Conservation (phyloP, 2,888 invertebrate genomes). For the Rotaria magnacalcarata region DNA sequence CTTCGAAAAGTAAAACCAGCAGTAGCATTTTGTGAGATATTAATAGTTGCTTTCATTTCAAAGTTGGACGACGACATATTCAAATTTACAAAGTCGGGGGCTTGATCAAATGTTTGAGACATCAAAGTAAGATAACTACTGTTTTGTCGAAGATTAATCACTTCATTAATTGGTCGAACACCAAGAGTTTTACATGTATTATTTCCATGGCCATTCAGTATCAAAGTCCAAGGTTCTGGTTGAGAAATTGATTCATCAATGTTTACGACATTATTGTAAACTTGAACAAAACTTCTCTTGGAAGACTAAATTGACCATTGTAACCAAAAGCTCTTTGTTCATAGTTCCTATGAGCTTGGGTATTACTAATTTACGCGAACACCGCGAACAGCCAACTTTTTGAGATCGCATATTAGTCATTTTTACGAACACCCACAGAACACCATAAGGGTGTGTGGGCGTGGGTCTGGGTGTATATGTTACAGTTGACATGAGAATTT, state of each 20-base stretch:
- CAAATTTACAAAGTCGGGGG: background rate
- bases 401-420: too few relatives aligned
- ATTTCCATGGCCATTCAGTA: background rate
- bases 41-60: background rate
- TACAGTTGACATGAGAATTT: too few relatives aligned
- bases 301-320: constrained; percentile 17
- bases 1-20: background rate
- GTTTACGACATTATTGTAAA: background rate
- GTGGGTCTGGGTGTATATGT: too few relatives aligned
- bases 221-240: background rate
- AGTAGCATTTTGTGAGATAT: background rate
- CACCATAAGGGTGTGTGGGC: too few relatives aligned
- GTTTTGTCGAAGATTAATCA: background rate
- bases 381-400: too few relatives aligned
- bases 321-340: background rate
- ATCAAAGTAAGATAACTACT: background rate
- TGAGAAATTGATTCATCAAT: background rate
- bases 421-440: too few relatives aligned
- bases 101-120: background rate
- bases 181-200: background rate
- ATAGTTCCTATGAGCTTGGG: background rate
- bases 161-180: background rate
- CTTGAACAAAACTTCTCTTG: constrained; percentile 29
- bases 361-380: too few relatives aligned
- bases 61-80: background rate